These are phyloP conservation scores for Sarcophaga rosellei DNA, from an alignment of 2,888 invertebrate species.

Conservation along the genomic window DNA sequence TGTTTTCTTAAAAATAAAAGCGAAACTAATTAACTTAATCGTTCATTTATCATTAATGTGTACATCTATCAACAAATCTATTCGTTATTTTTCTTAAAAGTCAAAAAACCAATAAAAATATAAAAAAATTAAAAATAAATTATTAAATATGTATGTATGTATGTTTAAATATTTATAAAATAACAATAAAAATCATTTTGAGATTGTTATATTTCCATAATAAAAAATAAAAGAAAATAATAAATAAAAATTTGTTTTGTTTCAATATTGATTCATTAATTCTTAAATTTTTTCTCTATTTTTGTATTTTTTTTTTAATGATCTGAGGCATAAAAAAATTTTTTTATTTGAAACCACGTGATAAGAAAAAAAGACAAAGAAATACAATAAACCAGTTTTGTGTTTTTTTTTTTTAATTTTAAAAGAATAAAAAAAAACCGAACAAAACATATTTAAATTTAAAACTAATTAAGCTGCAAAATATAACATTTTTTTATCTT, in stretches of 20 bases:
- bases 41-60: not conserved
- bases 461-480: slow-evolving; percentile 5
- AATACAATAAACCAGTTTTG: slow-evolving; percentile 4
- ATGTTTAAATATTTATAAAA: no score
- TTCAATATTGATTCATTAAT: slow-evolving; percentile 4
- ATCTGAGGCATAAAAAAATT: not conserved
- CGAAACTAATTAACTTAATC: not conserved
- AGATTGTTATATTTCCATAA: no score
- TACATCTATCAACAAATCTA: not conserved
- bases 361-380: not conserved
- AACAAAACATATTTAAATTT: slow-evolving; percentile 5
- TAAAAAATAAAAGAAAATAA: not conserved
- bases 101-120: not conserved
- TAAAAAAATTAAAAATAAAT: not conserved
- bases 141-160: no score
- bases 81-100: not conserved
- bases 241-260: not conserved
- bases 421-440: not conserved
- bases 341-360: slow-evolving; percentile 9
- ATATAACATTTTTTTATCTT: not conserved
- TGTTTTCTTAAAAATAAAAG: not conserved
- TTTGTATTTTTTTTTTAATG: not conserved
- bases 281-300: not conserved
- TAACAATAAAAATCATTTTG: no score
- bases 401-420: no score